These are phyloP conservation scores for Dryococelus australis DNA, from an alignment of 2,888 invertebrate species.

Conservation along the genomic window DNA sequence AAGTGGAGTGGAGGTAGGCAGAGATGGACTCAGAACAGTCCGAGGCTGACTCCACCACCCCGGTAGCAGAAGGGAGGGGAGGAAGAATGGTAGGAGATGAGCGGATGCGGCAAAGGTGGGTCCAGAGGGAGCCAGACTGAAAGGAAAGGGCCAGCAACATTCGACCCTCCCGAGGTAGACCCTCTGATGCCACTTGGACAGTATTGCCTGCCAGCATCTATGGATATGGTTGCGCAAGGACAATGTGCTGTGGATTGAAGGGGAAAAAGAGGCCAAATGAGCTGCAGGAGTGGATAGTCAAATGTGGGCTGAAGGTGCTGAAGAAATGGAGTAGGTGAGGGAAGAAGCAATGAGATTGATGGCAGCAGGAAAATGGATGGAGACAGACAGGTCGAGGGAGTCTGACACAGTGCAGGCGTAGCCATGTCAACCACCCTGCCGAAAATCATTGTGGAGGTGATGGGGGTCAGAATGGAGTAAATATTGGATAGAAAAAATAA, in stretches of 20 bases:
- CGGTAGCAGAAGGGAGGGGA: not conserved
- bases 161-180: not conserved
- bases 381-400: not conserved
- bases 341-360: not conserved
- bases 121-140: not conserved
- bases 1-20: too few species aligned
- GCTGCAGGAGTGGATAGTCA: not conserved
- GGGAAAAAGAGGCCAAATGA: not conserved
- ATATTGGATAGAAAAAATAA: not conserved
- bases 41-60: not conserved
- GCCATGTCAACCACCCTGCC: not conserved
- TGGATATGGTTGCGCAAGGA: not conserved
- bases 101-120: not conserved
- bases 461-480: not conserved
- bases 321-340: not conserved
- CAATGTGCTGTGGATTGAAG: not conserved
- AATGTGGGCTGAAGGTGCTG: not conserved
- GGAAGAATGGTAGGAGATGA: not conserved
- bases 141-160: not conserved
- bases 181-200: not conserved
- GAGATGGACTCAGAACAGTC: not conserved
- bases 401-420: not conserved
- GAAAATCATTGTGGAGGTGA: not conserved
- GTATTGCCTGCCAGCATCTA: not conserved
- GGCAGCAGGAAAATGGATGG: not conserved